Evolutionary conservation across 2,797 vertebrate genomes (phyloP).

Genomic region (Xiphorhynchus erythropygius): DNA sequence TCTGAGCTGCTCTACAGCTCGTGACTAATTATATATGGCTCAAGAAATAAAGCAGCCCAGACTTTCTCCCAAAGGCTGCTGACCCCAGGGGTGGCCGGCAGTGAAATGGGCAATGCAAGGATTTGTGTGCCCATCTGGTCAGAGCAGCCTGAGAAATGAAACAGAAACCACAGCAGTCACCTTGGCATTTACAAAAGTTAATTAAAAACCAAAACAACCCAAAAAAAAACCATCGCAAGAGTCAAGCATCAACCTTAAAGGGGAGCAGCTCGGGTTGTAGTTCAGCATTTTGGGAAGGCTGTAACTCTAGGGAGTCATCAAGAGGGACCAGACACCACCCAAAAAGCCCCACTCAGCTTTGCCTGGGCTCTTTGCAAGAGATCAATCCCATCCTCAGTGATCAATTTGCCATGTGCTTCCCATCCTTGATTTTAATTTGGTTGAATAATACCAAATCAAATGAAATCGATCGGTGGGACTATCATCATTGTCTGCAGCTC

Average conservation of each 20-base stretch:
- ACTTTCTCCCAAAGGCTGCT: not conserved
- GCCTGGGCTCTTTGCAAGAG: not conserved
- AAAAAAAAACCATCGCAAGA: not conserved
- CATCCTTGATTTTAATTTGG: not conserved
- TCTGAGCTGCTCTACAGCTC: not conserved
- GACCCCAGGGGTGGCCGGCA: rapidly evolving
- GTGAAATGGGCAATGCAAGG: rapidly evolving
- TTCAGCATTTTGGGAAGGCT: not conserved
- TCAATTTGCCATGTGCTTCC: not conserved
- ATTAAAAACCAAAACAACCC: rapidly evolving
- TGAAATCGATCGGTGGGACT: not conserved
- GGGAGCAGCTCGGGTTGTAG: not conserved
- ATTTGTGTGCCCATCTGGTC: not conserved
- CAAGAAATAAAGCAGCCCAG: constrained; percentile 18
- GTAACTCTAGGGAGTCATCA: not conserved
- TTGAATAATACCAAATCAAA: not conserved
- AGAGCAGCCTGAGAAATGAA: not conserved
- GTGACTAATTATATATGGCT: not conserved
- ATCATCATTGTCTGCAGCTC: not conserved
- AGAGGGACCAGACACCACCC: not conserved
- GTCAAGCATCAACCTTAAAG: not conserved
- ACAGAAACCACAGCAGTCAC: not conserved
- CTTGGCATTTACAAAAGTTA: not conserved
- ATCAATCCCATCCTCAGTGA: not conserved
- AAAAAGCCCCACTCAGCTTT: not conserved